phyloP scores from a whole-genome alignment of 2,113 vertebrate genomes.

The Thalassarche chlororhynchos region DNA sequence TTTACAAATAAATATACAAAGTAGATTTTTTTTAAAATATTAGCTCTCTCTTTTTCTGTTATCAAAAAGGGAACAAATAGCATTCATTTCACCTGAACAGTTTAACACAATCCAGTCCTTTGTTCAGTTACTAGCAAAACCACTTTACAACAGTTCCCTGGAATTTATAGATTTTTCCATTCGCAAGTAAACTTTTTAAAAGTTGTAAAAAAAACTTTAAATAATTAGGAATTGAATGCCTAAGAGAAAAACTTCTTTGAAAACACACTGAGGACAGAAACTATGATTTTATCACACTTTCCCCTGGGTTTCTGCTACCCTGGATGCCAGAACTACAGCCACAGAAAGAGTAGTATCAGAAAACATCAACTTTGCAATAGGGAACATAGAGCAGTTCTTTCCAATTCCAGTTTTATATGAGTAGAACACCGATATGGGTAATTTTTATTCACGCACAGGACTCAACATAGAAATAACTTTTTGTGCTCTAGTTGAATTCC shows the following conservation, averaged over 20 bases:
- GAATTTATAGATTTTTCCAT: slow-evolving; percentile 67
- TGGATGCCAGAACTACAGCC: slow-evolving; percentile 5
- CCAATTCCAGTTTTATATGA: not conserved
- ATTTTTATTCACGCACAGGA: not conserved
- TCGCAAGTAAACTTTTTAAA: slow-evolving; percentile 26
- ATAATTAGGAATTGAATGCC: slow-evolving; percentile 28
- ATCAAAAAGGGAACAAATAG: not conserved
- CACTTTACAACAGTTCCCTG: slow-evolving; percentile 42
- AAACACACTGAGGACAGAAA: slow-evolving; percentile 16
- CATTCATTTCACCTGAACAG: not conserved
- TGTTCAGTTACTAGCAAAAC: slow-evolving; percentile 35
- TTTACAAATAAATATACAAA: slow-evolving; percentile 17
- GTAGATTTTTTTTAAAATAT: not conserved
- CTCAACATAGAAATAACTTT: not conserved
- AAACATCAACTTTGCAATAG: not conserved
- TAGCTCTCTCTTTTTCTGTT: not conserved
- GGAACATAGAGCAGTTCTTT: slow-evolving; percentile 6
- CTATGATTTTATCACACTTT: slow-evolving; percentile 1
- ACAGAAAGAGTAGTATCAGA: slow-evolving; percentile 6
- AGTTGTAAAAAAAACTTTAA: not conserved
- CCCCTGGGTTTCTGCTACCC: not conserved
- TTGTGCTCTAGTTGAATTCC: not conserved
- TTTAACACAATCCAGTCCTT: slow-evolving; percentile 2
- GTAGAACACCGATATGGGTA: not conserved
- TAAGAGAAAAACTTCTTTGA: slow-evolving; percentile 37